Percentiles rank a stretch among this genome's conserved stretches.
Evolutionary conservation across 2,113 vertebrate genomes (phyloP).

Genomic region (Bothrops jararaca): DNA sequence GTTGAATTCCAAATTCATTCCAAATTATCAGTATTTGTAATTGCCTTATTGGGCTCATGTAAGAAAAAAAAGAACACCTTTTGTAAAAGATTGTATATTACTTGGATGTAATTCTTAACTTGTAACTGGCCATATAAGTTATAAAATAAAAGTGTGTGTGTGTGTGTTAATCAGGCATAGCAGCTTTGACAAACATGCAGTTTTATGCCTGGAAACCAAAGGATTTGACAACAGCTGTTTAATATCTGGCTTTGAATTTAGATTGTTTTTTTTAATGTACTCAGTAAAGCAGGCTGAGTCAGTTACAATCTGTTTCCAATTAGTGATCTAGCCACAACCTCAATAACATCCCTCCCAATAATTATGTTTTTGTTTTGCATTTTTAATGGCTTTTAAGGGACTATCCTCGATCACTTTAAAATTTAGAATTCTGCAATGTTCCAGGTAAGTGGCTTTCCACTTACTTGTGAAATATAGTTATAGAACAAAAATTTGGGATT

Average conservation of each 20-base stretch:
- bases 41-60: not conserved
- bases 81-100: not conserved
- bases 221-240: slow-evolving; percentile 56
- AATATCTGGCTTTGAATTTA: slow-evolving; percentile 52
- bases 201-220: not conserved
- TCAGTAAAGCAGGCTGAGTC: slow-evolving; percentile 30
- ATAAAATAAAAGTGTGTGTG: not conserved
- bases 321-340: not conserved
- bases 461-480: not conserved
- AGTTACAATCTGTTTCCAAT: slow-evolving; percentile 29
- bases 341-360: not conserved
- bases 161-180: slow-evolving; percentile 33
- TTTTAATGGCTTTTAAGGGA: slow-evolving; percentile 6
- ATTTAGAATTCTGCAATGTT: not conserved
- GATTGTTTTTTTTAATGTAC: slow-evolving; percentile 10
- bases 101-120: not conserved
- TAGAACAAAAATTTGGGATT: not conserved
- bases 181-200: slow-evolving; percentile 36
- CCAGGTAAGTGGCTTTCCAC: not conserved
- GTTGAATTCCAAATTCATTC: not conserved
- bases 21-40: not conserved
- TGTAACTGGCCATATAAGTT: slow-evolving; percentile 28
- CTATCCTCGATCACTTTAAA: not conserved
- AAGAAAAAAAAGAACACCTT: not conserved
- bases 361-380: not conserved